These are phyloP conservation scores for Glareola pratincola DNA, from an alignment of 2,113 vertebrate genomes.

Conservation along the genomic window DNA sequence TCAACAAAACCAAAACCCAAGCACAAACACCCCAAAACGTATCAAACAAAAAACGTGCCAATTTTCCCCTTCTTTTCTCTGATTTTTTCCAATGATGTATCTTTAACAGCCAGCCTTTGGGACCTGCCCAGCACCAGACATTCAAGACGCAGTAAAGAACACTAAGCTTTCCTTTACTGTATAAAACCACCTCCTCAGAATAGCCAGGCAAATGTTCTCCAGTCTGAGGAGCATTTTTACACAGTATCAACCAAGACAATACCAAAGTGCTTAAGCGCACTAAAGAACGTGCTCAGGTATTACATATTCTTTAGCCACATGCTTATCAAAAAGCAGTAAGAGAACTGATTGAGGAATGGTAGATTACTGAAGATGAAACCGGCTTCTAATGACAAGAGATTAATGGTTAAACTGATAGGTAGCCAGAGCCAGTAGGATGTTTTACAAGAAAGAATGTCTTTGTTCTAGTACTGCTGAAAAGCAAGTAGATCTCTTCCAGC, in stretches of 20 bases:
- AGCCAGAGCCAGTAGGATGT: not conserved
- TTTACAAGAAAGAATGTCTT: rapidly evolving
- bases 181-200: not conserved
- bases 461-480: not conserved
- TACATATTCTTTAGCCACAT: not conserved
- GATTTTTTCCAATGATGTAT: not conserved
- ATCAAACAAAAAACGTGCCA: not conserved
- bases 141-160: not conserved
- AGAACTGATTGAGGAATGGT: not conserved
- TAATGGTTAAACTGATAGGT: not conserved
- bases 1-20: not conserved
- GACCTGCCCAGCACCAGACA: not conserved
- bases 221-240: not conserved
- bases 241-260: not conserved
- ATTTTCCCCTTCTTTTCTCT: not conserved
- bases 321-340: not conserved
- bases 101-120: not conserved
- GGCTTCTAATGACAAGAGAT: not conserved
- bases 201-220: not conserved
- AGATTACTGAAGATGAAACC: not conserved
- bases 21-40: not conserved
- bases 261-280: not conserved
- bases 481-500: not conserved
- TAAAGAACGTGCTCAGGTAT: not conserved
- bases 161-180: not conserved